These are phyloP conservation scores for Pollenia angustigena DNA, from an alignment of 2,888 invertebrate species.

Conservation along the genomic window DNA sequence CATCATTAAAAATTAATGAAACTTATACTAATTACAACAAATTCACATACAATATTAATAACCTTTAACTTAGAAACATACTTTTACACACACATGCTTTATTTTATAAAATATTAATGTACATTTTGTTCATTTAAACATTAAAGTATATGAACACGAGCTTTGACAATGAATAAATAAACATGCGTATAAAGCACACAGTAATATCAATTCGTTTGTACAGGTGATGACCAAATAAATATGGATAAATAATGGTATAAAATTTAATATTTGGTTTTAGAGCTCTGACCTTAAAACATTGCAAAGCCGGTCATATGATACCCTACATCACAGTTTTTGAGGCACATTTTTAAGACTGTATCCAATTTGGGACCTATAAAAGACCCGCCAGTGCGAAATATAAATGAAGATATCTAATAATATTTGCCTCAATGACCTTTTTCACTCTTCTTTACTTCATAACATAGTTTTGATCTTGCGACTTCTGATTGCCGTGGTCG, in stretches of 20 bases:
- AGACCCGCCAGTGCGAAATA: too few relatives aligned
- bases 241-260: background rate
- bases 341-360: too few relatives aligned
- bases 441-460: too few relatives aligned
- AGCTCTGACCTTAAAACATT: too few relatives aligned
- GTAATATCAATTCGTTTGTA: background rate
- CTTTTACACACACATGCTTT: background rate
- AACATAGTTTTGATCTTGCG: too few relatives aligned
- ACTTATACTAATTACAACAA: slow-evolving; percentile 60
- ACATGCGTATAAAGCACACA: background rate
- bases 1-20: slow-evolving; percentile 34
- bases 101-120: slow-evolving; percentile 23
- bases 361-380: too few relatives aligned
- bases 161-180: background rate
- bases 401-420: too few relatives aligned
- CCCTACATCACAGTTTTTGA: too few relatives aligned
- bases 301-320: too few relatives aligned
- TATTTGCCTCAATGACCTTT: too few relatives aligned
- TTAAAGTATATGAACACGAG: background rate
- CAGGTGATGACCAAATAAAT: slow-evolving; percentile 3
- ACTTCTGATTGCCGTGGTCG: too few relatives aligned
- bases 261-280: too few relatives aligned
- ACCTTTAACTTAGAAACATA: background rate
- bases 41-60: slow-evolving; percentile 35
- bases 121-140: background rate